Percentiles rank a stretch among this genome's conserved stretches.
These are phyloP conservation scores for Wiebesia pumilae DNA, from an alignment of 1,140 invertebrate genomes.

Conservation along the genomic window DNA sequence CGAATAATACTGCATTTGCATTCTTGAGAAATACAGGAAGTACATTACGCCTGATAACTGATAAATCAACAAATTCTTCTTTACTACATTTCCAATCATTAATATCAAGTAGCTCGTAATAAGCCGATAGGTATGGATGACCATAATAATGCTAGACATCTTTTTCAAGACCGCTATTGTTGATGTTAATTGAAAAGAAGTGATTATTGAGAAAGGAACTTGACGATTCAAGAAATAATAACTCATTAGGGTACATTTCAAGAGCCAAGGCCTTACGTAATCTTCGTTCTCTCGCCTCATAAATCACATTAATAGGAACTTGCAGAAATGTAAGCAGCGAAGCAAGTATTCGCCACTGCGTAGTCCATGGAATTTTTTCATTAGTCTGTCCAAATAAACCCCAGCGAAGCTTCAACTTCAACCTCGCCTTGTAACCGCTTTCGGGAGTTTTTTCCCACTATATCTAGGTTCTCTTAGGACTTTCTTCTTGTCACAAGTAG, in stretches of 20 bases:
- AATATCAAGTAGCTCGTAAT: too few relatives aligned
- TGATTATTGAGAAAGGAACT: neutral
- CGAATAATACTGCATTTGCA: neutral
- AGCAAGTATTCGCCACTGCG: neutral
- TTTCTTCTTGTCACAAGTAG: slow-evolving; percentile 49
- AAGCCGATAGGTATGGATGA: too few relatives aligned
- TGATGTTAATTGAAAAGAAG: too few relatives aligned
- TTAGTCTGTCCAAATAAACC: slow-evolving; percentile 34
- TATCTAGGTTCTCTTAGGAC: slow-evolving; percentile 45
- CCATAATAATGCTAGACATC: too few relatives aligned
- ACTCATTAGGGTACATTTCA: neutral
- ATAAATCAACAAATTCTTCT: neutral
- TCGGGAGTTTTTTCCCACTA: slow-evolving; percentile 33
- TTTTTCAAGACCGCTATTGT: too few relatives aligned
- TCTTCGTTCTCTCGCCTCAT: neutral
- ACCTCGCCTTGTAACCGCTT: neutral
- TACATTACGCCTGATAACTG: neutral
- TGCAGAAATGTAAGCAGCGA: neutral
- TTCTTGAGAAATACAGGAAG: neutral
- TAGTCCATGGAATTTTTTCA: slow-evolving; percentile 40
- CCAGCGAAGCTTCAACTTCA: neutral
- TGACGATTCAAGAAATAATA: neutral
- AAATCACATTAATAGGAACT: slow-evolving; percentile 20
- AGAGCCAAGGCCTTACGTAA: neutral
- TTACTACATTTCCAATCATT: too few relatives aligned